Conservation (phyloP, 2,113 vertebrate genomes). For the Hyaena hyaena region DNA sequence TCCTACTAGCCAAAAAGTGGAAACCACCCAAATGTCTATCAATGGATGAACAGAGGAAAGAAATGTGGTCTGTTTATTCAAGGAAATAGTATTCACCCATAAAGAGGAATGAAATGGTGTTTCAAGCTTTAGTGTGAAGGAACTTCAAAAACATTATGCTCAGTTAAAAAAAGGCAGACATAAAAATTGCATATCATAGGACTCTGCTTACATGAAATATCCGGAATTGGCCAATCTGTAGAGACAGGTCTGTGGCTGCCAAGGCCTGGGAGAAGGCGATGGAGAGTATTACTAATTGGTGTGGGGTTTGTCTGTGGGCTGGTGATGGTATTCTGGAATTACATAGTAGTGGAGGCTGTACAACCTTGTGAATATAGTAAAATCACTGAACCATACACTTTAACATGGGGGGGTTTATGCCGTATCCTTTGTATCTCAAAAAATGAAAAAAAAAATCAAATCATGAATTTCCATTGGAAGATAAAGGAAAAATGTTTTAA, state of each 20-base stretch:
- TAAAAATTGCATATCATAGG: fast-evolving
- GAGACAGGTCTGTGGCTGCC: not conserved
- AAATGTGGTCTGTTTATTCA: too few species aligned
- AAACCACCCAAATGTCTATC: too few species aligned
- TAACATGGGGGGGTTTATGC: not conserved
- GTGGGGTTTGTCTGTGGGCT: not conserved
- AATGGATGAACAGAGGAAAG: not conserved
- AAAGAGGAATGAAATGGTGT: not conserved
- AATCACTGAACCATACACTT: not conserved
- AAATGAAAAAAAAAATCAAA: not conserved
- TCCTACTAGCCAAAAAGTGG: not conserved
- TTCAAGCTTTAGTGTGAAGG: fast-evolving
- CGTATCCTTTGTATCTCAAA: not conserved
- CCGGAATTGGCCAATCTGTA: fast-evolving
- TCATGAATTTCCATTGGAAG: not conserved
- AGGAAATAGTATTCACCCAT: not conserved
- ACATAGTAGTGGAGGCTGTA: fast-evolving
- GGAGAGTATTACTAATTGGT: fast-evolving
- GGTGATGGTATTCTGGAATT: not conserved
- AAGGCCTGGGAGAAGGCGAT: fast-evolving
- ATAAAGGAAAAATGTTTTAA: not conserved
- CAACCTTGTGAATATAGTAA: fast-evolving
- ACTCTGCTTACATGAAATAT: not conserved
- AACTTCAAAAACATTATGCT: not conserved
- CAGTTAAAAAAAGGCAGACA: not conserved